Conservation (phyloP, 2,113 vertebrate genomes). For the Cochlearius cochlearius region DNA sequence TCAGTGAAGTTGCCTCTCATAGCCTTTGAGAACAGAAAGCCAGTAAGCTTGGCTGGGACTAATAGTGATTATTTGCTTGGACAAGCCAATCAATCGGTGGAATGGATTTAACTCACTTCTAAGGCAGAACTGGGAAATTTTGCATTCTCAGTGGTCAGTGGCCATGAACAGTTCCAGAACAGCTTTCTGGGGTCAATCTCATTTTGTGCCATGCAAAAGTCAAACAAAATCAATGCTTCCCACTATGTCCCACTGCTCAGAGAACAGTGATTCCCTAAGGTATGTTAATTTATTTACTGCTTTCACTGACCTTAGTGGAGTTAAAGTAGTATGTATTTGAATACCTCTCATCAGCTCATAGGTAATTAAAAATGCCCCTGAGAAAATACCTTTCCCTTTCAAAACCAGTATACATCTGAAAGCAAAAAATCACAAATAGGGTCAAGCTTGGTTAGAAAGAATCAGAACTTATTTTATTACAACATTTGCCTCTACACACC, state of each 20-base stretch:
- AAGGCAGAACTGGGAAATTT: neutral
- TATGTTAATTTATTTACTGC: neutral
- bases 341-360: neutral
- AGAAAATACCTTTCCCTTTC: neutral
- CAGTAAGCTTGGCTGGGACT: neutral
- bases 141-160: neutral
- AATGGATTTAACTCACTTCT: neutral
- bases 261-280: neutral
- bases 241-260: neutral
- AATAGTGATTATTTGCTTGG: neutral
- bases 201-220: neutral
- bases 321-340: neutral
- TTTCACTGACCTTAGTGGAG: neutral
- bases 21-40: neutral
- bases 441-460: neutral
- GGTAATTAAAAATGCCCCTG: neutral
- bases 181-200: neutral
- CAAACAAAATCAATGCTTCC: conserved; percentile 3
- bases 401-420: neutral
- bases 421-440: neutral
- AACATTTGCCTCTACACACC: neutral
- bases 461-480: neutral
- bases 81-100: neutral
- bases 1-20: neutral
- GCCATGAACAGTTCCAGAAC: neutral